A percentile compares a stretch with the other conserved stretches of the same genome.
Evolutionary conservation across 2,797 vertebrate genomes (phyloP).

Genomic region (Syngnathus rostellatus): DNA sequence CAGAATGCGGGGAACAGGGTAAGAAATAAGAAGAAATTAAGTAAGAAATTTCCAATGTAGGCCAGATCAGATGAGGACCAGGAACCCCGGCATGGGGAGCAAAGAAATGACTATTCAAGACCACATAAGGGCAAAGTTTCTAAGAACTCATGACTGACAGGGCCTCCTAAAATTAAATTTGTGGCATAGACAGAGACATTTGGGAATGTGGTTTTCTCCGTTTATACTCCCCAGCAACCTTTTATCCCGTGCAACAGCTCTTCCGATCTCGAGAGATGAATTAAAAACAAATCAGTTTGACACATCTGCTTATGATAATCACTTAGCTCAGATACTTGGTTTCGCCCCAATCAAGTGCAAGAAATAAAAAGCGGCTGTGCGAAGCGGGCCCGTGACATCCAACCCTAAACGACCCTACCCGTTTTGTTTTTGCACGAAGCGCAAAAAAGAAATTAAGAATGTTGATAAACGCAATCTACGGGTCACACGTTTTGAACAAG

Average conservation of each 20-base stretch:
- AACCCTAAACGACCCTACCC: slow-evolving; percentile 64
- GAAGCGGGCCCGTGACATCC: slow-evolving; percentile 41
- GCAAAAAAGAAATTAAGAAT: slow-evolving; percentile 74
- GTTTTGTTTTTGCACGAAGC: slow-evolving; percentile 62
- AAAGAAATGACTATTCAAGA: slow-evolving; percentile 33
- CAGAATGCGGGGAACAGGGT: background rate
- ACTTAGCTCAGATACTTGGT: slow-evolving; percentile 45
- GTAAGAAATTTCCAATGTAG: slow-evolving; percentile 28
- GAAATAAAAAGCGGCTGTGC: slow-evolving; percentile 34
- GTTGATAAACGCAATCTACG: slow-evolving; percentile 72
- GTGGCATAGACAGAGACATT: background rate
- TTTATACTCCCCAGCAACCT: background rate
- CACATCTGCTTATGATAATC: slow-evolving; percentile 45
- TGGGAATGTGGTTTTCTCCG: background rate
- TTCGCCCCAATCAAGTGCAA: slow-evolving; percentile 45
- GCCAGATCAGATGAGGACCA: slow-evolving; percentile 38
- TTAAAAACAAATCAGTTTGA: slow-evolving; percentile 38
- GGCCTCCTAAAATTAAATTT: background rate
- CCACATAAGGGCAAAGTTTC: background rate
- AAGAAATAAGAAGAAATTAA: too few relatives aligned
- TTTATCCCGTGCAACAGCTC: slow-evolving; percentile 6
- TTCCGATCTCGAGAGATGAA: slow-evolving; percentile 43
- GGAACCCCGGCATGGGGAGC: slow-evolving; percentile 41
- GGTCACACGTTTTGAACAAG: slow-evolving; percentile 68
- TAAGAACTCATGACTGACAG: background rate